phyloP scores from a whole-genome alignment of 2,888 invertebrate genomes.

The Eristalis intricaria region DNA sequence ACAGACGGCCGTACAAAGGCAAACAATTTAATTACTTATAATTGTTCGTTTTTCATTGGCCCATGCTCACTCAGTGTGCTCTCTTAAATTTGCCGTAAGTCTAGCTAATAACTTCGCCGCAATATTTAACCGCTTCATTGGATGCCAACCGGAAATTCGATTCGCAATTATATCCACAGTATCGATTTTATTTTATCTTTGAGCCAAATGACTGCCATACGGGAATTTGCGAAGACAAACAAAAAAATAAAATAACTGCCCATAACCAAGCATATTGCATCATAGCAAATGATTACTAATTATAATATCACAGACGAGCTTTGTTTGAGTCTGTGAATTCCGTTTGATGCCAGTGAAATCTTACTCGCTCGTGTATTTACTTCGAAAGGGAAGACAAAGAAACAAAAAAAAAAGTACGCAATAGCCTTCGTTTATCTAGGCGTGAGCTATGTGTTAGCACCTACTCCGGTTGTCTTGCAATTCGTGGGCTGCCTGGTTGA shows the following conservation, averaged over 20 bases:
- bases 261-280: not conserved
- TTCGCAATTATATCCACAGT: conserved; percentile 13
- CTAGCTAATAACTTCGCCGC: not conserved
- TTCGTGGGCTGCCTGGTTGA: conserved; percentile 28
- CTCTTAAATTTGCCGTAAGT: not conserved
- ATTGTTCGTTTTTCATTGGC: not conserved
- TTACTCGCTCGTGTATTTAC: not conserved
- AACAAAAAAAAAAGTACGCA: not conserved
- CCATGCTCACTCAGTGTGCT: not conserved
- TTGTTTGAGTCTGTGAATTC: not conserved
- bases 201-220: too few relatives aligned
- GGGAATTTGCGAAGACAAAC: not conserved
- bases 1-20: not conserved
- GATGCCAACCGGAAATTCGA: conserved; percentile 12
- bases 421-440: conserved; percentile 14
- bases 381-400: not conserved
- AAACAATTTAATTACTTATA: not conserved
- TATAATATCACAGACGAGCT: not conserved
- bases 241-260: not conserved
- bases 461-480: not conserved
- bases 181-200: conserved; percentile 6
- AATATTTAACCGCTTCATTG: conserved; percentile 16
- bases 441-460: conserved; percentile 32
- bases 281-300: not conserved
- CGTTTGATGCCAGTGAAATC: not conserved